phyloP scores from a whole-genome alignment of 2,888 invertebrate genomes.

The Drymonia ruficornis region DNA sequence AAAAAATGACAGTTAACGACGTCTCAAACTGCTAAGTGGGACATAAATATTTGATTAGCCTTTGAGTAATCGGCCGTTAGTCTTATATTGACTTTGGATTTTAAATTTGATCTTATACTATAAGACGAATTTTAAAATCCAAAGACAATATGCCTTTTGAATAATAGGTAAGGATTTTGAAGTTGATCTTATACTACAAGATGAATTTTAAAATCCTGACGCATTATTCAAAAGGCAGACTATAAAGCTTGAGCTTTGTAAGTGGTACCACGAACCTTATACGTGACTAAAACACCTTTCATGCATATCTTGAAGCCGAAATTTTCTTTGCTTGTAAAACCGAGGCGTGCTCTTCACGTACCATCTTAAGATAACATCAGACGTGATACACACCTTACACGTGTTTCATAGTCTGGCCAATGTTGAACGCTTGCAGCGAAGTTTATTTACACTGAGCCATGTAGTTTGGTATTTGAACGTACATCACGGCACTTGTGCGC shows the following conservation, averaged over 20 bases:
- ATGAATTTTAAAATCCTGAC: too few relatives aligned
- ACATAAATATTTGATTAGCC: too few relatives aligned
- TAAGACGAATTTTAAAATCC: too few relatives aligned
- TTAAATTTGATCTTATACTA: too few relatives aligned
- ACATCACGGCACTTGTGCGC: constrained; percentile 33
- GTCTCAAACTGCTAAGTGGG: too few relatives aligned
- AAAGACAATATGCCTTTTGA: too few relatives aligned
- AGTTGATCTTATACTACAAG: too few relatives aligned
- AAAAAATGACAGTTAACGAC: too few relatives aligned
- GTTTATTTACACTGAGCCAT: constrained; percentile 17
- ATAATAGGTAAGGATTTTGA: too few relatives aligned
- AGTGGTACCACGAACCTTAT: background rate
- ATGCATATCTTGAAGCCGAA: background rate
- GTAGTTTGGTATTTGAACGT: constrained; percentile 42
- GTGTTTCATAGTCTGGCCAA: constrained; percentile 3
- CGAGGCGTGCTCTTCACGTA: background rate
- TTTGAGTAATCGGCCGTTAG: too few relatives aligned
- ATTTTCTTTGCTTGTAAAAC: background rate
- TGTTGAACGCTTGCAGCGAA: background rate
- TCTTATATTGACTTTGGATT: too few relatives aligned
- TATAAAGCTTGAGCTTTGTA: background rate
- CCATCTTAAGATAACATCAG: constrained; percentile 3
- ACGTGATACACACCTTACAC: background rate
- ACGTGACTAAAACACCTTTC: background rate
- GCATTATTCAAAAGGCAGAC: background rate